These are phyloP conservation scores for Callospermophilus lateralis DNA, from an alignment of 2,113 vertebrate species.

Conservation along the genomic window DNA sequence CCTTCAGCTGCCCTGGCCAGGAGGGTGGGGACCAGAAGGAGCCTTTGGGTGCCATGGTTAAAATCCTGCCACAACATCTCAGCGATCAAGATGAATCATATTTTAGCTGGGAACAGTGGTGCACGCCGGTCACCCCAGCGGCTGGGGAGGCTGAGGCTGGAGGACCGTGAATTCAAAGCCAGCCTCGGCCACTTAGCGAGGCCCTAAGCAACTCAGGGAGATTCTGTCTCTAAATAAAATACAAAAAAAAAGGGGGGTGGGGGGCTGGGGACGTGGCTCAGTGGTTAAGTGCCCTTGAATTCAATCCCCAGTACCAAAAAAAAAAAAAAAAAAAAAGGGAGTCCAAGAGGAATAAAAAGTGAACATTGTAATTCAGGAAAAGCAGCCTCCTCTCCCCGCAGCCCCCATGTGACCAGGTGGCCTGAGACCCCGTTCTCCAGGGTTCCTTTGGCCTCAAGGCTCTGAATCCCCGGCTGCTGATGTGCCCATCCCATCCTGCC, in stretches of 20 bases:
- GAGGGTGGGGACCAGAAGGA: neutral
- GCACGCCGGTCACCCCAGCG: too few relatives aligned
- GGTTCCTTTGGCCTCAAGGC: neutral
- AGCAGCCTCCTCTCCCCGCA: neutral
- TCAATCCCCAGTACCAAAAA: neutral
- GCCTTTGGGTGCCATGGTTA: accelerated
- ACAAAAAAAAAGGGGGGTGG: too few relatives aligned
- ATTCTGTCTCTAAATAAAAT: too few relatives aligned
- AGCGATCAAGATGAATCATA: neutral
- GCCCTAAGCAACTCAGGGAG: too few relatives aligned
- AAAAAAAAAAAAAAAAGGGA: neutral
- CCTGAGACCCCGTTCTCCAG: accelerated
- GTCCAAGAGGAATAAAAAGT: neutral
- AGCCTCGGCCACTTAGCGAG: too few relatives aligned
- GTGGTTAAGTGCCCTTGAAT: too few relatives aligned
- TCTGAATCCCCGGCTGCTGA: neutral
- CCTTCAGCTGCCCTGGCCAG: neutral
- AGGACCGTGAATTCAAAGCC: too few relatives aligned
- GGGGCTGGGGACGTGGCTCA: too few relatives aligned
- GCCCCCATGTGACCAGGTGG: neutral
- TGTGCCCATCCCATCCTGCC: neutral
- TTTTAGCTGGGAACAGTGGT: neutral
- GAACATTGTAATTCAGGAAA: neutral
- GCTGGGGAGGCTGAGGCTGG: too few relatives aligned
- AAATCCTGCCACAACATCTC: too few relatives aligned